Conservation (phyloP, 2,888 invertebrate genomes). For the Lissocephala sabroskyi region DNA sequence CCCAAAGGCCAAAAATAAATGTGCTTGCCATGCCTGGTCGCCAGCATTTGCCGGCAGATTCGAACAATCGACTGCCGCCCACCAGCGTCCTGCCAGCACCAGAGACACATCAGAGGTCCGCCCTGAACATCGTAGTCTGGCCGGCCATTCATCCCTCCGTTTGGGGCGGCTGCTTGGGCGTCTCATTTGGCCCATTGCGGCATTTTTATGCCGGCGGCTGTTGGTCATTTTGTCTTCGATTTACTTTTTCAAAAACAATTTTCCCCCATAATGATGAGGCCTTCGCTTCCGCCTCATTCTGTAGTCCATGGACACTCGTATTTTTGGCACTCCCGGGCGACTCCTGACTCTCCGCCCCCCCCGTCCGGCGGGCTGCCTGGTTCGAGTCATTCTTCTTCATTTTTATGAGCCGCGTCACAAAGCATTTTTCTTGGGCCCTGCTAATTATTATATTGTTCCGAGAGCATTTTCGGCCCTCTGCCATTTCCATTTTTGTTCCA, state of each 20-base stretch:
- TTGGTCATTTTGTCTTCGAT: constrained; percentile 55
- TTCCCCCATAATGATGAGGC: constrained; percentile 43
- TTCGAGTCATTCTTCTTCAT: constrained; percentile 24
- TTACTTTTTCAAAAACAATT: constrained; percentile 58
- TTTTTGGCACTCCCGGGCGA: too few relatives aligned
- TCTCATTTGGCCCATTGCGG: constrained; percentile 31
- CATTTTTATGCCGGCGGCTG: constrained; percentile 44
- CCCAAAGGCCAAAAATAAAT: constrained; percentile 54
- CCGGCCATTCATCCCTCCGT: neutral
- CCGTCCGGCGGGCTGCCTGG: constrained; percentile 33
- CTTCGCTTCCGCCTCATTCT: neutral
- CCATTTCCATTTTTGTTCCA: neutral
- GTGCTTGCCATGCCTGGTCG: constrained; percentile 16
- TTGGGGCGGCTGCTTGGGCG: constrained; percentile 29
- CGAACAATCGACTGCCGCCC: neutral
- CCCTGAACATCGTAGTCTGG: too few relatives aligned
- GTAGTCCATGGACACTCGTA: too few relatives aligned
- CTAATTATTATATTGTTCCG: constrained; percentile 44
- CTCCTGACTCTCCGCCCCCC: constrained; percentile 25
- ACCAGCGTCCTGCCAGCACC: neutral
- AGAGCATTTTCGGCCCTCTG: constrained; percentile 3
- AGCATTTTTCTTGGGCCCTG: constrained; percentile 41
- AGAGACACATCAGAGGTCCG: too few relatives aligned
- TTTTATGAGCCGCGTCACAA: constrained; percentile 33
- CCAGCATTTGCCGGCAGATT: neutral